A percentile compares a stretch with the other conserved stretches of the same genome.
Conservation (phyloP, 2,113 vertebrate species). For the Okapia johnstoni region DNA sequence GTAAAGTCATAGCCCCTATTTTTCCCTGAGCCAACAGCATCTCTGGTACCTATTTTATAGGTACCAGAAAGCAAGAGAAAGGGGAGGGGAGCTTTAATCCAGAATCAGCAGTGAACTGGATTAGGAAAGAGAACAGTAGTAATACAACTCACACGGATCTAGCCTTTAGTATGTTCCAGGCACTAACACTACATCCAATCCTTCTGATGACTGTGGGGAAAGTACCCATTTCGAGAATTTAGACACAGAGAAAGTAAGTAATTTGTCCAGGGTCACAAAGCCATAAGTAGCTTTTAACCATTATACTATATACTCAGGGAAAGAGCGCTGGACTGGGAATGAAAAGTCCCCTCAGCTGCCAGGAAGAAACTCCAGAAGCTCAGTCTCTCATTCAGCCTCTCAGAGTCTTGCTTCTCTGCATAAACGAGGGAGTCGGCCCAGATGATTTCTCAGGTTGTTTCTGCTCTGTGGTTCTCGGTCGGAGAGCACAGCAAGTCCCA, state of each 20-base stretch:
- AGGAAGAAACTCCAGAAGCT: background rate
- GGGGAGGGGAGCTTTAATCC: background rate
- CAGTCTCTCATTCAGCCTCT: background rate
- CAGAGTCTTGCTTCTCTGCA: background rate
- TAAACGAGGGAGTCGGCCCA: background rate
- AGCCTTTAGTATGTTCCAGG: background rate
- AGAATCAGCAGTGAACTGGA: rapidly evolving
- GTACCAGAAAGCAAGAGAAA: background rate
- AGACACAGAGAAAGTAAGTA: background rate
- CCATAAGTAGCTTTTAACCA: background rate
- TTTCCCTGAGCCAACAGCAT: background rate
- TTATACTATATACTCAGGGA: background rate
- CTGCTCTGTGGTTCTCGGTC: background rate
- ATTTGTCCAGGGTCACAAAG: background rate
- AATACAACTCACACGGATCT: background rate
- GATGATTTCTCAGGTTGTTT: background rate
- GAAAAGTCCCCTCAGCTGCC: background rate
- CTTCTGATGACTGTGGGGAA: background rate
- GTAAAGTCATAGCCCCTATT: background rate
- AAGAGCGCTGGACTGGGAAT: background rate
- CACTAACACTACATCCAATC: background rate
- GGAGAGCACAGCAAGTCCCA: background rate
- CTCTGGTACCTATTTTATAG: background rate
- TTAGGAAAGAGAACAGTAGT: background rate
- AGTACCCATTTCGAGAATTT: background rate